These are phyloP conservation scores for Nephila pilipes DNA, from an alignment of 1,140 invertebrate species.

Conservation along the genomic window DNA sequence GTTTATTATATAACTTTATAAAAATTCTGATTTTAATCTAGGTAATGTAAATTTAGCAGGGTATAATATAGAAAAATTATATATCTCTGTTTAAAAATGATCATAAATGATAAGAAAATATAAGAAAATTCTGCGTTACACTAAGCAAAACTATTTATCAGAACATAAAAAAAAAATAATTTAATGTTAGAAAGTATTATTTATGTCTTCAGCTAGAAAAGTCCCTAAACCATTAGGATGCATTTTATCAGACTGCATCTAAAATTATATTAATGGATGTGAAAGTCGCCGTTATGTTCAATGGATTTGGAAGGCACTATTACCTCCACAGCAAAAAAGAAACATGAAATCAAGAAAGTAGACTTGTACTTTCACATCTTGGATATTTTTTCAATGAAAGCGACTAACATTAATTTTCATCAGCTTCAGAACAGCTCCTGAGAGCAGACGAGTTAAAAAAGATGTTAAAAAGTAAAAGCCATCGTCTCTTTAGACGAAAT, in stretches of 20 bases:
- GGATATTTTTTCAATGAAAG: not conserved
- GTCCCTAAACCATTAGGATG: not conserved
- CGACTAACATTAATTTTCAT: constrained; percentile 46
- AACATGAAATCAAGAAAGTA: not conserved
- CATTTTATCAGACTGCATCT: not conserved
- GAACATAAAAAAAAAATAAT: too few species aligned
- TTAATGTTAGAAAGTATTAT: too few species aligned
- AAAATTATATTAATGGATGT: constrained; percentile 17
- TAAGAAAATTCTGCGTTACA: too few species aligned
- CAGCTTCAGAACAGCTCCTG: not conserved
- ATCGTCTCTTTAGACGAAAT: not conserved
- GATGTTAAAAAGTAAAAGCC: not conserved
- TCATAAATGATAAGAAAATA: too few species aligned
- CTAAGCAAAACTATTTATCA: too few species aligned
- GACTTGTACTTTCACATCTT: not conserved
- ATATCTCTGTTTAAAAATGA: too few species aligned
- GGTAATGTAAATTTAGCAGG: too few species aligned
- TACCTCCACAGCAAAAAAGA: not conserved
- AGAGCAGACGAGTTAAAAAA: constrained; percentile 2
- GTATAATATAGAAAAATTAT: too few species aligned
- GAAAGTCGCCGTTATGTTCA: not conserved
- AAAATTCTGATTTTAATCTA: too few species aligned
- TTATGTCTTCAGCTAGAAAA: too few species aligned
- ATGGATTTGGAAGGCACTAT: not conserved
- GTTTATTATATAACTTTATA: too few species aligned